Evolutionary conservation across 1,140 invertebrate species (phyloP).

Genomic region (Apocrypta bakeri): DNA sequence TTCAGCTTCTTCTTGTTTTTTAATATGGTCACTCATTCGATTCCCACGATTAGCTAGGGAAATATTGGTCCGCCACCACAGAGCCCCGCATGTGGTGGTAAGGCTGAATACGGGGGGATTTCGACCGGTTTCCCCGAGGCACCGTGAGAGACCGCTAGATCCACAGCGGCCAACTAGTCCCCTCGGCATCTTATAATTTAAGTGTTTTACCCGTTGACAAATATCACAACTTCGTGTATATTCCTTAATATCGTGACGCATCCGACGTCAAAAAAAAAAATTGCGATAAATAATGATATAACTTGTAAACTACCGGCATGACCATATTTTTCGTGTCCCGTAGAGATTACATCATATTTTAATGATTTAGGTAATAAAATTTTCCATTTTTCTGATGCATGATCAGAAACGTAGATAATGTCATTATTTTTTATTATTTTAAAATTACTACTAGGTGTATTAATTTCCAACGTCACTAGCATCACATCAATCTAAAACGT

Average conservation of each 20-base stretch:
- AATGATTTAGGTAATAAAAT: background rate
- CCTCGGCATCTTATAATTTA: background rate
- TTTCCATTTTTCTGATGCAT: background rate
- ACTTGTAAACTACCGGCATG: background rate
- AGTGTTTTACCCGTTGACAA: background rate
- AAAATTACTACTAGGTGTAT: background rate
- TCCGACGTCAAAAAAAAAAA: background rate
- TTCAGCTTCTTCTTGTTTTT: too few species aligned
- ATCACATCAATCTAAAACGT: constrained; percentile 31
- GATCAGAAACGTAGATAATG: background rate
- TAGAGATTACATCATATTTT: too few species aligned
- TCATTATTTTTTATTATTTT: background rate
- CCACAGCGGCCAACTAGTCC: too few species aligned
- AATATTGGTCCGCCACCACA: too few species aligned
- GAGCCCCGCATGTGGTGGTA: too few species aligned
- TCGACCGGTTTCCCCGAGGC: too few species aligned
- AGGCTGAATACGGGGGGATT: too few species aligned
- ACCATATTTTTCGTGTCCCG: background rate
- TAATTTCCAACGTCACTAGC: constrained; percentile 39
- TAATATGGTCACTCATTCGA: too few species aligned
- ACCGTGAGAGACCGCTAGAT: too few species aligned
- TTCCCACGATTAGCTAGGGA: too few species aligned
- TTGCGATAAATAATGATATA: background rate
- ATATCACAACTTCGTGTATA: background rate
- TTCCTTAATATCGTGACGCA: background rate